These are phyloP conservation scores for Phortica okadai DNA, from an alignment of 2,888 invertebrate genomes.

Conservation along the genomic window DNA sequence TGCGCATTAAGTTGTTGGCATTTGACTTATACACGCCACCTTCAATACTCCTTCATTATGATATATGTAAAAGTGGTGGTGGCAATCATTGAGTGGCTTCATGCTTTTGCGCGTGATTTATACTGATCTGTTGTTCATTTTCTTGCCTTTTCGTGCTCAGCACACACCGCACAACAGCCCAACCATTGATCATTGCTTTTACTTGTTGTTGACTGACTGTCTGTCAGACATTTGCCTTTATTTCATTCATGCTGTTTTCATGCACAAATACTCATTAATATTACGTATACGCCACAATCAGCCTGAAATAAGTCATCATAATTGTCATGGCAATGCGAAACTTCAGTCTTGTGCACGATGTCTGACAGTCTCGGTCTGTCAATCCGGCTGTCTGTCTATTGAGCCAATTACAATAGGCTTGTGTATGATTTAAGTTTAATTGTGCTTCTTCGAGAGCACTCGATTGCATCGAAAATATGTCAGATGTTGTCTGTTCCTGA, in stretches of 20 bases:
- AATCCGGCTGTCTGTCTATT: background rate
- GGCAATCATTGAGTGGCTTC: background rate
- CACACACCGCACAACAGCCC: background rate
- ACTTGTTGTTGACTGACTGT: no score
- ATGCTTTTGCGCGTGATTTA: constrained; percentile 48
- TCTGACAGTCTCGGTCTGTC: no score
- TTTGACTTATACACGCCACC: background rate
- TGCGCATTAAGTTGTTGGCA: constrained; percentile 66
- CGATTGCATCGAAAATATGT: background rate
- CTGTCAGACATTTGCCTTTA: background rate
- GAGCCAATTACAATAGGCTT: background rate
- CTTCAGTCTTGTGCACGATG: background rate
- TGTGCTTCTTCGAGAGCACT: background rate
- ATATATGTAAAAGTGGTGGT: background rate
- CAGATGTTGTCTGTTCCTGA: background rate
- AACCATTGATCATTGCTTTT: constrained; percentile 4
- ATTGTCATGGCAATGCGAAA: constrained; percentile 1
- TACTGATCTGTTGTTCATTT: constrained; percentile 51
- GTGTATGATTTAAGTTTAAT: background rate
- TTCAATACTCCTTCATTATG: background rate
- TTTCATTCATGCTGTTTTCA: background rate
- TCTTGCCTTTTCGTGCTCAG: constrained; percentile 49
- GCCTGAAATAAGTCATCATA: background rate
- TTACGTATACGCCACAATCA: background rate
- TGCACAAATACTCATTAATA: constrained; percentile 19